phyloP scores from a whole-genome alignment of 2,797 vertebrate genomes.

The Oceanodroma leucorhoa region DNA sequence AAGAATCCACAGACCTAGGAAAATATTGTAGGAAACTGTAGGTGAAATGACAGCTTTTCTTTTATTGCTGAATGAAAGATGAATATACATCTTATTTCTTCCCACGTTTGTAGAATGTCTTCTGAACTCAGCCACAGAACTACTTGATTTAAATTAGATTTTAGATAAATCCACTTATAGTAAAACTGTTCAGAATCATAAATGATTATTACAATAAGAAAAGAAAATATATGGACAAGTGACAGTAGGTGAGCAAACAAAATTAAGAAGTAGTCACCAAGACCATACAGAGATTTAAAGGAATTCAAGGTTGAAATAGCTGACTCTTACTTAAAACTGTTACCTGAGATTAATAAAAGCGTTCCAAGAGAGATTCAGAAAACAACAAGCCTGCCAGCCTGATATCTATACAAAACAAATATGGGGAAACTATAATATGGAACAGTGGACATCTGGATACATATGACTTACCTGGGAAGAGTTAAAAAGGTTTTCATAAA shows the following conservation, averaged over 20 bases:
- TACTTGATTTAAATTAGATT: not conserved
- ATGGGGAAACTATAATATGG: not conserved
- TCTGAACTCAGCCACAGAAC: not conserved
- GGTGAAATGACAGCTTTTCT: not conserved
- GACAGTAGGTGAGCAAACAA: not conserved
- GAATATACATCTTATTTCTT: not conserved
- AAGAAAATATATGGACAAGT: not conserved
- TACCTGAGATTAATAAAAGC: not conserved
- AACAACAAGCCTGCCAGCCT: not conserved
- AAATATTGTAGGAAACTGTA: not conserved
- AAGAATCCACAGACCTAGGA: constrained; percentile 4
- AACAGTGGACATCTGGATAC: constrained; percentile 41
- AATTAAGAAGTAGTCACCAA: not conserved
- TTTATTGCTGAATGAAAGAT: not conserved
- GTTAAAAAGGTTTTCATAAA: constrained; percentile 27
- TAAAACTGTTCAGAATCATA: not conserved
- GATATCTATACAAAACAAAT: not conserved
- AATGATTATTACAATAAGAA: not conserved
- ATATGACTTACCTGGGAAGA: constrained; percentile 40
- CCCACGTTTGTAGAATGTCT: not conserved
- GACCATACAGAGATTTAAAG: not conserved
- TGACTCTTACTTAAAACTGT: not conserved
- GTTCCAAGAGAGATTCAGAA: not conserved
- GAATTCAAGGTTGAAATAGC: not conserved
- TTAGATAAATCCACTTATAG: not conserved